These are phyloP conservation scores for Lutjanus argentimaculatus DNA, from an alignment of 2,797 vertebrate genomes.

Conservation along the genomic window DNA sequence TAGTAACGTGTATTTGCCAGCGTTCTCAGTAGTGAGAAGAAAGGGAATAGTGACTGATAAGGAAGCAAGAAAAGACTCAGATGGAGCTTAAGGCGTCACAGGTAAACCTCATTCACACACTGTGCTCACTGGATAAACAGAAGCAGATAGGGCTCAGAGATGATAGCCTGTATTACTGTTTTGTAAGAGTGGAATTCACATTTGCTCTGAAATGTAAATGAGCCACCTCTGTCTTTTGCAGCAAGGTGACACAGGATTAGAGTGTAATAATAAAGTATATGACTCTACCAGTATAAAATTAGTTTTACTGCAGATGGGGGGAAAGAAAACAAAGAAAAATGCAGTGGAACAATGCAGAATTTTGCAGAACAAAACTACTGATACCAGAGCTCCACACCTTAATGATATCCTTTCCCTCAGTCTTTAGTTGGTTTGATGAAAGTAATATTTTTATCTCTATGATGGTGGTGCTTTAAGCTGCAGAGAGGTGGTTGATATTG, in stretches of 20 bases:
- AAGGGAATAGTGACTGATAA: conserved; percentile 36
- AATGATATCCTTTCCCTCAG: conserved; percentile 2
- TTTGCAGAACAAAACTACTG: background rate
- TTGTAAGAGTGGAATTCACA: conserved; percentile 17
- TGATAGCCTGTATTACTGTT: conserved; percentile 37
- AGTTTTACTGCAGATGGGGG: conserved; percentile 4
- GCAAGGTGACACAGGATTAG: conserved; percentile 50
- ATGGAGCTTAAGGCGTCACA: conserved; percentile 16
- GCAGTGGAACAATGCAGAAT: conserved; percentile 15
- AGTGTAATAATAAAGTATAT: conserved; percentile 30
- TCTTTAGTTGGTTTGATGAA: conserved; percentile 34
- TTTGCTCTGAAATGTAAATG: conserved; percentile 47
- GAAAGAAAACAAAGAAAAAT: conserved; percentile 25
- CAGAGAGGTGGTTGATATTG: conserved; percentile 56
- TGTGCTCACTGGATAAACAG: conserved; percentile 29
- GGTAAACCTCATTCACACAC: conserved; percentile 39
- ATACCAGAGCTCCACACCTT: background rate
- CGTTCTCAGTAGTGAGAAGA: conserved; percentile 7
- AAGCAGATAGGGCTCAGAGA: conserved; percentile 29
- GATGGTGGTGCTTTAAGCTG: conserved; percentile 17
- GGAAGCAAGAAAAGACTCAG: conserved; percentile 8
- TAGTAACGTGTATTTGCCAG: conserved; percentile 16
- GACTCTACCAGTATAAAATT: conserved; percentile 22
- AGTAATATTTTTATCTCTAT: conserved; percentile 36
- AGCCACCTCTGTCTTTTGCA: conserved; percentile 43